Conservation (phyloP, 1,140 invertebrate genomes). For the Fragariocoptes setiger region DNA sequence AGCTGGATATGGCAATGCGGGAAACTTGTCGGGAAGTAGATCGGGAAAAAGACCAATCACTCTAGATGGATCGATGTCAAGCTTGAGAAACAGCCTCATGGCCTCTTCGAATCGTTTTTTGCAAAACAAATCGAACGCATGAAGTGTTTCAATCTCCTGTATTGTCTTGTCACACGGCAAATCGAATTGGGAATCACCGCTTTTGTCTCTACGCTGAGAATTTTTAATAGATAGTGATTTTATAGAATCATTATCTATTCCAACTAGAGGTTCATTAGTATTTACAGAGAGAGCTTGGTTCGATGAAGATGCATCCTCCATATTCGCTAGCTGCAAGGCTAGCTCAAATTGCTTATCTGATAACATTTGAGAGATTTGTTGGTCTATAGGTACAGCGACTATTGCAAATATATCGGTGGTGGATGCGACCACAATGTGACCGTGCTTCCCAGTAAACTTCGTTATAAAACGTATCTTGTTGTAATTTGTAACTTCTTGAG, state of each 20-base stretch:
- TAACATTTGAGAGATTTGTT: slow-evolving; percentile 45
- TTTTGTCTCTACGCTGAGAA: not conserved
- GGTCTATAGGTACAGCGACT: slow-evolving; percentile 34
- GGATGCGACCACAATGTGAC: slow-evolving; percentile 52
- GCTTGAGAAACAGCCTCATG: slow-evolving; percentile 56
- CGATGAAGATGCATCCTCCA: not conserved
- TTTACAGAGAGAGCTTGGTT: no score
- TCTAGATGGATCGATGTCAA: slow-evolving; percentile 65
- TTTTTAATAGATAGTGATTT: no score
- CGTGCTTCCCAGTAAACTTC: slow-evolving; percentile 15
- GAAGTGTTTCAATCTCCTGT: slow-evolving; percentile 53
- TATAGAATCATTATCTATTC: no score
- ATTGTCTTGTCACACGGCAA: slow-evolving; percentile 26
- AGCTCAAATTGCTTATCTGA: slow-evolving; percentile 68
- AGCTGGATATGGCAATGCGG: slow-evolving; percentile 19
- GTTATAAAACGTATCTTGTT: not conserved
- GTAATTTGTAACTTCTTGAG: slow-evolving; percentile 2
- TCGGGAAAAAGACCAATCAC: slow-evolving; percentile 77
- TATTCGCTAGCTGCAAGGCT: slow-evolving; percentile 59
- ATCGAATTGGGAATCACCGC: not conserved
- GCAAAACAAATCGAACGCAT: slow-evolving; percentile 62
- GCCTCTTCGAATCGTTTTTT: slow-evolving; percentile 55
- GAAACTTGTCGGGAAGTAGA: slow-evolving; percentile 32
- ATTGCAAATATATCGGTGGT: slow-evolving; percentile 56
- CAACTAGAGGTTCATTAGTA: no score